Percentiles rank a stretch among this genome's conserved stretches.
Evolutionary conservation across 2,113 vertebrate genomes (phyloP).

Genomic region (Bubalus kerabau): DNA sequence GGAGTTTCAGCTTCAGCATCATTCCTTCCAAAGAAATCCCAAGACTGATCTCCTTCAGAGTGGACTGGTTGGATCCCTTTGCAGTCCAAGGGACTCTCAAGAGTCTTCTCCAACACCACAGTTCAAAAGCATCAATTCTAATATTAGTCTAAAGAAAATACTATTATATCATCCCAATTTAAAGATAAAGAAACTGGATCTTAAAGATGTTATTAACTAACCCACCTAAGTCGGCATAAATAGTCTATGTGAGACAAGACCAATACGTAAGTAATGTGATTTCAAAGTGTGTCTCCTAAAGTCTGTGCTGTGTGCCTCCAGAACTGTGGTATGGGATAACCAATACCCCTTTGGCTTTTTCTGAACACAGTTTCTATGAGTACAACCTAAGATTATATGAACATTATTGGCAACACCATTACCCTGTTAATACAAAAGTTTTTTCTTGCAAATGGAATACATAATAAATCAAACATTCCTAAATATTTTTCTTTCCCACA

Average conservation of each 20-base stretch:
- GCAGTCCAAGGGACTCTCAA: too few relatives aligned
- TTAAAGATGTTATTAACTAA: not conserved
- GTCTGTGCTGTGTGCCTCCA: not conserved
- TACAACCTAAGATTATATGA: not conserved
- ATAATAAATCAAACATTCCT: not conserved
- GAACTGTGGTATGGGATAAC: not conserved
- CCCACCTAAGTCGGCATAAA: not conserved
- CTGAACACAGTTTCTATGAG: not conserved
- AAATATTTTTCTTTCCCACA: not conserved
- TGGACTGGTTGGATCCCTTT: too few relatives aligned
- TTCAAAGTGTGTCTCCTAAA: not conserved
- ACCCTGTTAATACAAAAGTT: not conserved
- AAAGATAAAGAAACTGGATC: not conserved
- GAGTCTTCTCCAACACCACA: too few relatives aligned
- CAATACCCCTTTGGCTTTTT: not conserved
- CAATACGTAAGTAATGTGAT: not conserved
- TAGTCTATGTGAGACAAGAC: not conserved
- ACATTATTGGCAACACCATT: not conserved
- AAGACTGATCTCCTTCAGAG: too few relatives aligned
- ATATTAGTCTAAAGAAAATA: not conserved
- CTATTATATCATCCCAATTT: not conserved
- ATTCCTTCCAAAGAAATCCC: too few relatives aligned
- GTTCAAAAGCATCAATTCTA: too few relatives aligned
- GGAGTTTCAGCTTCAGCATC: too few relatives aligned
- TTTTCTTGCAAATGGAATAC: not conserved